Percentiles rank a stretch among this genome's conserved stretches.
These are phyloP conservation scores for Sminthurides aquaticus DNA, from an alignment of 2,888 invertebrate genomes.

Conservation along the genomic window DNA sequence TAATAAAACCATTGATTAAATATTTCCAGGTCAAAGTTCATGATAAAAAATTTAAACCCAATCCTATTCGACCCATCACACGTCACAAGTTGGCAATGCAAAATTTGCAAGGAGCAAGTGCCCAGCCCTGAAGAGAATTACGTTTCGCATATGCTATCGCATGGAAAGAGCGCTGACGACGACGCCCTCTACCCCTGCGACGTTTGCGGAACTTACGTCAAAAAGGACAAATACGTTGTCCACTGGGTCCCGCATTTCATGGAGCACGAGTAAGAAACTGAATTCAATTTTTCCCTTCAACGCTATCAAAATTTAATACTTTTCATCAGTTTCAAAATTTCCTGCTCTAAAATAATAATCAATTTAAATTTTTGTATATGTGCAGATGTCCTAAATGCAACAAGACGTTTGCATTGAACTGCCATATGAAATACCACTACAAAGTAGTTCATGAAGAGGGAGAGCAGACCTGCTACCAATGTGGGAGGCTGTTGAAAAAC, in stretches of 20 bases:
- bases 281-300: background rate
- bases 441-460: constrained; percentile 30
- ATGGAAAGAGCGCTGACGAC: constrained; percentile 22
- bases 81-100: constrained; percentile 25
- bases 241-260: constrained; percentile 31
- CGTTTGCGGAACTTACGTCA: constrained; percentile 27
- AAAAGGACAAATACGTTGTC: constrained; percentile 27
- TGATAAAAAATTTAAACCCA: constrained; percentile 27
- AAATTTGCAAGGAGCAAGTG: constrained; percentile 23
- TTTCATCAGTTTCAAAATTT: background rate
- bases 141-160: constrained; percentile 20
- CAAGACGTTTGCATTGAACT: constrained; percentile 29
- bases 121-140: constrained; percentile 22
- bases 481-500: constrained; percentile 31
- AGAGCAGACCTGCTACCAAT: constrained; percentile 25
- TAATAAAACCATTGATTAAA: background rate
- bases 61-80: constrained; percentile 24
- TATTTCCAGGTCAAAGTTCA: constrained; percentile 26
- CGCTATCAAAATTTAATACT: background rate
- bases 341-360: constrained; percentile 1
- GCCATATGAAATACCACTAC: constrained; percentile 31
- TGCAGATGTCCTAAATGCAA: constrained; percentile 27
- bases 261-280: constrained; percentile 22
- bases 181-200: constrained; percentile 29
- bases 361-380: background rate